Base-by-base conservation (phyloP, 2,797 vertebrate genomes). In the Neopelma chrysocephalum region DNA sequence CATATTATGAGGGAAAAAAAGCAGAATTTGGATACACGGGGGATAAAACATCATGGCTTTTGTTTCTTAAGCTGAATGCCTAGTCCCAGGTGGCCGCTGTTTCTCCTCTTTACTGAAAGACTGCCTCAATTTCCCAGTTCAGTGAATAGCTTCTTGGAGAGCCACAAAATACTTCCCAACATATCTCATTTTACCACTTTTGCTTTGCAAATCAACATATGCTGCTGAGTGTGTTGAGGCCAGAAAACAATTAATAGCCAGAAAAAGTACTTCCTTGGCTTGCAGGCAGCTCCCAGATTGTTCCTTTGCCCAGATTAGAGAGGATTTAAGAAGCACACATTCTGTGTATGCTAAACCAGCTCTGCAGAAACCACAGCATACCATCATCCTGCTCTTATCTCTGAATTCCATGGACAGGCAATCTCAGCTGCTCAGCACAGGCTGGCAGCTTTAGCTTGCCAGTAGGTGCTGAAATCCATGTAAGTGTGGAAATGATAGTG, bases 311-410 rank as follows among this genome's bases (percentile, higher is more conserved):
- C n/a, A 76, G 93, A 95, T 94, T 83, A 91, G n/a, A 12, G 0
- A 75, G 91, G 91, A 86, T 96, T 95, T 95, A 94, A 48, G 66
- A 76, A 53, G 65, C 9, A 2, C 42, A 32, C 3, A 2, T 86
- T 88, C 62, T 75, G 25, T 47, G 61, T 91, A 15, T 1, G 2
- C 48, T 70, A 90, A 90, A 82, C 88, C 57, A 61, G 62, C 86
- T 95, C 79, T 87, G 80, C 77, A 83, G 95, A 91, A 96, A 54
- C 75, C 65, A 64, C 36, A 3, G 5, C 72, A n/a, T 80, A 10
- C 76, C 62, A 7, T 69, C n/a, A 1, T 89, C 60, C 60, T 66
- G 62, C 82, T 47, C 81, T 96, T 95, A 96, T 96, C 91, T 91
- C 83, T 79, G 72, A 72, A 79, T 92, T 89, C 65, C 86, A 70